A percentile compares a stretch with the other conserved stretches of the same genome.
phyloP scores from a whole-genome alignment of 2,888 invertebrate genomes.

The Camptogramma bilineatum region DNA sequence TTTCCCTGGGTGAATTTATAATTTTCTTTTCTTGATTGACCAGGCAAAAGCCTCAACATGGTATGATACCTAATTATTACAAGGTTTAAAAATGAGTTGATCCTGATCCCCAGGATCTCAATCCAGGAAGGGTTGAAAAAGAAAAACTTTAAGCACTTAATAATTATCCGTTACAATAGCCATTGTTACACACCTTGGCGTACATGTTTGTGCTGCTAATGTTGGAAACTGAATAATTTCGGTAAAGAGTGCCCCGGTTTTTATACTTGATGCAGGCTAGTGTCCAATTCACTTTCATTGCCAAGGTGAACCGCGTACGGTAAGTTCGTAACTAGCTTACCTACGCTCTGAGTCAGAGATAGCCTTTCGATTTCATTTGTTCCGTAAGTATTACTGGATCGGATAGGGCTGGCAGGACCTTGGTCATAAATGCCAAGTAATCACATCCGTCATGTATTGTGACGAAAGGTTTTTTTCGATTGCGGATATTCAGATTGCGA shows the following conservation, averaged over 20 bases:
- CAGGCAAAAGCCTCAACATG: too few species aligned
- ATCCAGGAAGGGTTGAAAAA: background rate
- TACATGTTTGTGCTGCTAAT: slow-evolving; percentile 80
- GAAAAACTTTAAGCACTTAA: slow-evolving; percentile 9
- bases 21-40: too few species aligned
- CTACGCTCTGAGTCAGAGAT: slow-evolving; percentile 75
- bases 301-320: slow-evolving; percentile 72
- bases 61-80: background rate
- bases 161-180: slow-evolving; percentile 22
- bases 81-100: background rate
- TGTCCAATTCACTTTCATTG: slow-evolving; percentile 82
- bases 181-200: slow-evolving; percentile 75
- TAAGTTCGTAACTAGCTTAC: slow-evolving; percentile 50
- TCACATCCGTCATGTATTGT: slow-evolving; percentile 33
- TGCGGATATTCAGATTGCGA: slow-evolving; percentile 19
- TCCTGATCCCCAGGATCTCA: background rate
- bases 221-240: slow-evolving; percentile 84
- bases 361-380: slow-evolving; percentile 81
- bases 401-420: slow-evolving; percentile 60
- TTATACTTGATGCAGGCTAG: slow-evolving; percentile 72
- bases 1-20: background rate
- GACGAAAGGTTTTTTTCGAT: slow-evolving; percentile 24
- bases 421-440: slow-evolving; percentile 47
- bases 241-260: slow-evolving; percentile 74
- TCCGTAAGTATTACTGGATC: slow-evolving; percentile 56